Conservation (phyloP, 2,113 vertebrate genomes). For the Pholis gunnellus region DNA sequence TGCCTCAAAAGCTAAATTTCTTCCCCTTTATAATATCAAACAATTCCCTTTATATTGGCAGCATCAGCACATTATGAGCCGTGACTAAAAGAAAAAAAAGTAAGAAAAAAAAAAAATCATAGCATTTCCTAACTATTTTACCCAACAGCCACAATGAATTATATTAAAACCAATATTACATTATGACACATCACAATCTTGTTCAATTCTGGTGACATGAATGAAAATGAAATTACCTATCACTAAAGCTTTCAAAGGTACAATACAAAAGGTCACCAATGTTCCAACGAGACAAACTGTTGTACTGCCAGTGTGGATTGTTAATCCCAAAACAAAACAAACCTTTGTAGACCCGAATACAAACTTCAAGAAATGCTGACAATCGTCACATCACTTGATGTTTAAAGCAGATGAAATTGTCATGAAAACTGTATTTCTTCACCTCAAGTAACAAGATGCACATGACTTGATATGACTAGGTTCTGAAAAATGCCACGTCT, state of each 20-base stretch:
- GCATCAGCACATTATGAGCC: slow-evolving; percentile 66
- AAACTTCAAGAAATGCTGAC: slow-evolving; percentile 44
- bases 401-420: slow-evolving; percentile 44
- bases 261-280: slow-evolving; percentile 63
- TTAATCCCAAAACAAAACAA: slow-evolving; percentile 45
- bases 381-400: slow-evolving; percentile 47
- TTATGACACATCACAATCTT: slow-evolving; percentile 72
- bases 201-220: slow-evolving; percentile 67
- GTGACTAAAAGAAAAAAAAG: slow-evolving; percentile 13
- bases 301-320: slow-evolving; percentile 52
- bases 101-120: slow-evolving; percentile 14
- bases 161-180: slow-evolving; percentile 71
- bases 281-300: slow-evolving; percentile 61
- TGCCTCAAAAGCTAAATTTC: slow-evolving; percentile 28
- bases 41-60: slow-evolving; percentile 78
- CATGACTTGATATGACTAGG: slow-evolving; percentile 26
- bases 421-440: slow-evolving; percentile 36
- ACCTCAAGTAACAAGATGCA: slow-evolving; percentile 33
- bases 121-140: slow-evolving; percentile 62
- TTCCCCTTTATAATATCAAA: slow-evolving; percentile 49
- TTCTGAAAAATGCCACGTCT: slow-evolving; percentile 44
- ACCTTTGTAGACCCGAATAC: slow-evolving; percentile 36
- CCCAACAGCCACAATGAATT: slow-evolving; percentile 71
- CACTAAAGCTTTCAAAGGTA: slow-evolving; percentile 68
- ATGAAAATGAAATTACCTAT: slow-evolving; percentile 53